Percentiles rank a stretch among this genome's conserved stretches.
These are phyloP conservation scores for Micromussa lordhowensis DNA, from an alignment of 92 coral and sea anemone genomes.

Conservation along the genomic window DNA sequence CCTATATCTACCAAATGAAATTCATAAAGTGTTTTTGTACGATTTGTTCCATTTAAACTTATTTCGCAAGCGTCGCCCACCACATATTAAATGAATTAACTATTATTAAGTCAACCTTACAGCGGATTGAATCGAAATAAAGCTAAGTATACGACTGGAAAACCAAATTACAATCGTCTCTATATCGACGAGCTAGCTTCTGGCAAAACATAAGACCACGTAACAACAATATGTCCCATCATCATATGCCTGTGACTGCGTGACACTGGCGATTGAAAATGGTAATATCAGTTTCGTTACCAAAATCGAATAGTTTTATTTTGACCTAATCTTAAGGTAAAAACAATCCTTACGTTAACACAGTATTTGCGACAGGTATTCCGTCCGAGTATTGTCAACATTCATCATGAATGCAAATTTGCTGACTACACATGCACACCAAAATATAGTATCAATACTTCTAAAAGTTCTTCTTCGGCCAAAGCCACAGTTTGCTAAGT, in stretches of 20 bases:
- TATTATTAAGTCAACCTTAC: background rate
- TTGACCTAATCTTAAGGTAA: background rate
- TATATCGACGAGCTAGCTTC: background rate
- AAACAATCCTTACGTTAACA: background rate
- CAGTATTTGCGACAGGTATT: background rate
- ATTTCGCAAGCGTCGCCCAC: slow-evolving; percentile 3
- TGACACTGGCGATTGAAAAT: background rate
- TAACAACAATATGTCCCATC: background rate
- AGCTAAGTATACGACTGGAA: background rate
- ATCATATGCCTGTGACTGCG: background rate
- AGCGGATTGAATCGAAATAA: background rate
- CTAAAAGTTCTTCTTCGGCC: background rate
- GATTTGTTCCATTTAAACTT: slow-evolving; percentile 17
- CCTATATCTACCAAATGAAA: slow-evolving; percentile 26
- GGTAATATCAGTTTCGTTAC: background rate
- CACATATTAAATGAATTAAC: background rate
- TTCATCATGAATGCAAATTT: slow-evolving; percentile 11
- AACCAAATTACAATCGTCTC: background rate
- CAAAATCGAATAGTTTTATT: background rate
- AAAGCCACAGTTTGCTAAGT: background rate
- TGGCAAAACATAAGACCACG: background rate
- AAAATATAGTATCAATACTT: background rate
- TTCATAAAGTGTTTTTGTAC: background rate
- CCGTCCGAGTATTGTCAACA: background rate
- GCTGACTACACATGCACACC: background rate